Base-by-base conservation (phyloP, 2,113 vertebrate species). In the Echinops telfairi region DNA sequence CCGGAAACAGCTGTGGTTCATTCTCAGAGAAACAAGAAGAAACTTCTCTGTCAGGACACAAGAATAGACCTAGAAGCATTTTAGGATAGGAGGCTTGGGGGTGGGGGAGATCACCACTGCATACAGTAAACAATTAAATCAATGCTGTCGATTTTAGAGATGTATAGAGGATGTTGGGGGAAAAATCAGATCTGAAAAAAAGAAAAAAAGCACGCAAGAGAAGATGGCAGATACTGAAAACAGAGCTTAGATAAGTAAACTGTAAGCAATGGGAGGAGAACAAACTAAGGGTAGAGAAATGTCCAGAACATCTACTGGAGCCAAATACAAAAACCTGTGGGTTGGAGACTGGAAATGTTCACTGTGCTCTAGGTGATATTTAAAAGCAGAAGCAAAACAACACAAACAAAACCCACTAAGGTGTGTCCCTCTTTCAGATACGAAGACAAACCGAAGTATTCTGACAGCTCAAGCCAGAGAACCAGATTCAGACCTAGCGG, bases 1-100 rank as follows among this genome's bases (percentile, higher is more conserved):
- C 64, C 53, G 87, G 92, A 80, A 94, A 68, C 64, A 94, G 85
- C 33, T 95, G 78, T 33, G 75, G 82, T 22, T 88, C 73, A 62
- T 88, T 88, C 47, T 36, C 64, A 94, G 36, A 43, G 57, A 91
- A 71, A 78, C 4, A 76, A 79, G 83, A 90, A 78, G 57, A 88
- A 43, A 88, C 68, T 90, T 23, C 71, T 80, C 31, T 6, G 27
- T 70, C 82, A 90, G 90, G 79, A 93, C 62, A 82, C 5, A 29
- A 68, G 60, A 92, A 38, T n/a, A 71, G 86, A 70, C 1, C 47
- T 43, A 53, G 58, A 60, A 16, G 3, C 64, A 36, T 6, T 27
- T 57, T 29, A 0, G 2, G 19, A 78, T 2, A 80, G 68, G 76
- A 40, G 60, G 80, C 10, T 53, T 53, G 47, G 47, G 5, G 47